phyloP scores from a whole-genome alignment of 2,888 invertebrate genomes.

The Drosophila sordidula region DNA sequence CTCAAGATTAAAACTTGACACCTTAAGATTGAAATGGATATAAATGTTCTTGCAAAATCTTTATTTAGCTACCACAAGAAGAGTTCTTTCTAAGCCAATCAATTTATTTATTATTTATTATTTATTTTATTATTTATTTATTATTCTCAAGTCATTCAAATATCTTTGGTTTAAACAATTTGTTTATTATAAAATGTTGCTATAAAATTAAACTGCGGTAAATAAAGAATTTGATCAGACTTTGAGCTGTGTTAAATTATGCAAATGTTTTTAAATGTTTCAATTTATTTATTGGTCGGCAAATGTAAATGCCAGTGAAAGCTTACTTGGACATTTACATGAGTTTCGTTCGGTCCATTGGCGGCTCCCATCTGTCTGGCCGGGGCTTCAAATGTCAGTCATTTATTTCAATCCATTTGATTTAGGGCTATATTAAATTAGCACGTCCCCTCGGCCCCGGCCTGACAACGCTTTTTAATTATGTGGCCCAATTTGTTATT shows the following conservation, averaged over 20 bases:
- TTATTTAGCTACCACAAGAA: too few species aligned
- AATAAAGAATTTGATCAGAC: too few species aligned
- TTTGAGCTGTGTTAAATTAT: neutral
- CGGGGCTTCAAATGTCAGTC: constrained; percentile 1
- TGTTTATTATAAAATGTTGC: too few species aligned
- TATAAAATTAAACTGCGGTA: too few species aligned
- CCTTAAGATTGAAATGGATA: too few species aligned
- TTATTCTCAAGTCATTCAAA: too few species aligned
- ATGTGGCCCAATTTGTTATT: constrained; percentile 46
- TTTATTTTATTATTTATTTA: too few species aligned
- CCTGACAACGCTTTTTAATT: constrained; percentile 39
- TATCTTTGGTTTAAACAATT: too few species aligned
- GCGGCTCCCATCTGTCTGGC: neutral
- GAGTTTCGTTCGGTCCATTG: neutral
- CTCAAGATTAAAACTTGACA: too few species aligned
- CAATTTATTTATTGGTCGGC: neutral
- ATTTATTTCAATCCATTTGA: constrained; percentile 40
- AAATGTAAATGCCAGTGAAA: constrained; percentile 11
- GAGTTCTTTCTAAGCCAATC: too few species aligned
- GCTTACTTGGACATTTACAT: constrained; percentile 1
- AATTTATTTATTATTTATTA: too few species aligned
- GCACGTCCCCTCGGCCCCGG: neutral
- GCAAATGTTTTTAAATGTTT: constrained; percentile 3
- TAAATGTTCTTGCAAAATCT: too few species aligned
- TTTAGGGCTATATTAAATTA: constrained; percentile 20